Conservation (phyloP, 2,888 invertebrate species). For the Scrobipalpa costella region DNA sequence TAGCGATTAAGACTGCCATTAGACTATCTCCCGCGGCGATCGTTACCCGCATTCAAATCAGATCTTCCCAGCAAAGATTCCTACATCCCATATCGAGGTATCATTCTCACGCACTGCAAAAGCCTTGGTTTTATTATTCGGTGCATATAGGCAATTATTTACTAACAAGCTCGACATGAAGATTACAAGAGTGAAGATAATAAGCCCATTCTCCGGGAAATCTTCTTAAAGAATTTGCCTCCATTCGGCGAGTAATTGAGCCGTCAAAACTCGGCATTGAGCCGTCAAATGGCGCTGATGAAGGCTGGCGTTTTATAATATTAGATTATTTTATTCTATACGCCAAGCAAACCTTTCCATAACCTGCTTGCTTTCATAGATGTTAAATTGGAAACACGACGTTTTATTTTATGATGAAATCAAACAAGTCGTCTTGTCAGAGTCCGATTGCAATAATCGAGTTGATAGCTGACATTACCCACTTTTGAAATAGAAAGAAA, state of each 20-base stretch:
- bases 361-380: slow-evolving; percentile 7
- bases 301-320: slow-evolving; percentile 39
- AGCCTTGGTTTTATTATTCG: slow-evolving; percentile 28
- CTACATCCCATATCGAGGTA: slow-evolving; percentile 19
- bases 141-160: slow-evolving; percentile 29
- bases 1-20: slow-evolving; percentile 67
- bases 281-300: slow-evolving; percentile 45
- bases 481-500: slow-evolving; percentile 22
- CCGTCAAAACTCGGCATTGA: slow-evolving; percentile 45
- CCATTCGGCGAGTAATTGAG: slow-evolving; percentile 50
- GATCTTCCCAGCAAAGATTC: slow-evolving; percentile 24
- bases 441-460: slow-evolving; percentile 13
- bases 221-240: slow-evolving; percentile 34
- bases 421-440: slow-evolving; percentile 1
- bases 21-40: slow-evolving; percentile 63
- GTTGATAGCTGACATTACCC: slow-evolving; percentile 9
- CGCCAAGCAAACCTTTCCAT: background rate
- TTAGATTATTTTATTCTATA: slow-evolving; percentile 33
- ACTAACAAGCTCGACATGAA: slow-evolving; percentile 32
- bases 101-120: slow-evolving; percentile 26
- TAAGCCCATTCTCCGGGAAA: slow-evolving; percentile 27
- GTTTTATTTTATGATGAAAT: slow-evolving; percentile 16
- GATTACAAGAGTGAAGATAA: slow-evolving; percentile 31
- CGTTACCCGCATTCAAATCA: slow-evolving; percentile 51
- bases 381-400: slow-evolving; percentile 1